Evolutionary conservation across 2,888 invertebrate species (phyloP).

Genomic region (Athalia rosae): DNA sequence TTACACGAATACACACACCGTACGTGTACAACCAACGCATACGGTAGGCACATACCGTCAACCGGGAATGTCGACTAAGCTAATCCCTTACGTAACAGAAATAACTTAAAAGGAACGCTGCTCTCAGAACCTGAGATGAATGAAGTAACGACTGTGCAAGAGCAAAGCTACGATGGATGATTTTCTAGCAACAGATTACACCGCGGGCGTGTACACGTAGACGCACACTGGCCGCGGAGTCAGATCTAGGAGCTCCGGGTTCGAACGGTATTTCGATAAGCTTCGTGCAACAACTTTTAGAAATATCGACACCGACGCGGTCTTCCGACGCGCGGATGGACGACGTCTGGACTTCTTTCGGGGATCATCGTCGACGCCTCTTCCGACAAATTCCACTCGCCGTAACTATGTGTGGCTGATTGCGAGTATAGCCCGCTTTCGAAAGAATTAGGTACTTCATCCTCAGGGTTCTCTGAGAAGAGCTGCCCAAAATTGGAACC

Average conservation of each 20-base stretch:
- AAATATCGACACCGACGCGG: no score
- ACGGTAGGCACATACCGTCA: slow-evolving; percentile 19
- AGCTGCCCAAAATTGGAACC: no score
- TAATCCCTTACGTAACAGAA: slow-evolving; percentile 28
- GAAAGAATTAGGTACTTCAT: not conserved
- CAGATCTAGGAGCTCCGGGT: not conserved
- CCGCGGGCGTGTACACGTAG: no score
- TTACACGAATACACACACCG: no score
- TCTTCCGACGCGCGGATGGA: no score
- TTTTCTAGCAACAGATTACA: not conserved
- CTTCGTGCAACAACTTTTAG: not conserved
- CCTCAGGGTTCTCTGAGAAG: not conserved
- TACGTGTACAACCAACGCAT: no score
- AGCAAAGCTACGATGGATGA: not conserved
- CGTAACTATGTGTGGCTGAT: no score
- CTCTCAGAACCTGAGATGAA: slow-evolving; percentile 29
- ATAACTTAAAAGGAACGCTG: slow-evolving; percentile 14
- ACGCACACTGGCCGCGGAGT: no score
- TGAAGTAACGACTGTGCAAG: slow-evolving; percentile 21
- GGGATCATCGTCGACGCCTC: slow-evolving; percentile 7
- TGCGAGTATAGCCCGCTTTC: no score
- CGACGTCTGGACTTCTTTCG: not conserved
- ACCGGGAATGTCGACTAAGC: slow-evolving; percentile 25
- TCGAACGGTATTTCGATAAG: slow-evolving; percentile 30
- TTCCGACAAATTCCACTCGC: not conserved